A percentile compares a stretch with the other conserved stretches of the same genome.
These are phyloP conservation scores for Saccopteryx leptura DNA, from an alignment of 2,113 vertebrate species.

Conservation along the genomic window DNA sequence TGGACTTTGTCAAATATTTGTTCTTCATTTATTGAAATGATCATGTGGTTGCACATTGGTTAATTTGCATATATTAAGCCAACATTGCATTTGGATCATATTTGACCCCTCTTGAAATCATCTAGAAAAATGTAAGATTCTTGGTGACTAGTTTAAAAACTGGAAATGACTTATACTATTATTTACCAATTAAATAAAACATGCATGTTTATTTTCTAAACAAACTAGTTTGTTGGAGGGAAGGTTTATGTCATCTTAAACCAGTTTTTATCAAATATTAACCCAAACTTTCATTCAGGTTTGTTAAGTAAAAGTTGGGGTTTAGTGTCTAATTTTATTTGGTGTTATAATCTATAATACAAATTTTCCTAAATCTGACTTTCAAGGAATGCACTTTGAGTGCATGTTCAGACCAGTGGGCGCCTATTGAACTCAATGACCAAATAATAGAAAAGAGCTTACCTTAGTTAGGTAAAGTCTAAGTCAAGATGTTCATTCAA, in stretches of 20 bases:
- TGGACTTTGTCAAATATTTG: neutral
- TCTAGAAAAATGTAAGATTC: neutral
- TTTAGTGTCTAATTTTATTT: neutral
- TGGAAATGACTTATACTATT: neutral
- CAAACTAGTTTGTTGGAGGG: neutral
- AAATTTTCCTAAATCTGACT: neutral
- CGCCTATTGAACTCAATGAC: neutral
- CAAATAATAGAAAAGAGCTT: neutral
- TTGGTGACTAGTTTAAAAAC: constrained; percentile 24
- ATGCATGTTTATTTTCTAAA: neutral
- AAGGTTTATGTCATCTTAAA: neutral
- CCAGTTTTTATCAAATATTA: neutral
- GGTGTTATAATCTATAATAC: neutral
- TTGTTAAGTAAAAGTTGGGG: neutral
- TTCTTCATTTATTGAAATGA: neutral
- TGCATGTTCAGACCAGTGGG: neutral
- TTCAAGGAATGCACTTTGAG: neutral
- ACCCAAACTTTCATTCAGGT: neutral
- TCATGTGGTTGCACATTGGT: too few species aligned
- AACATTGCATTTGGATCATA: neutral
- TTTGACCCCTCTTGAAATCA: neutral
- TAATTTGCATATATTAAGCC: neutral
- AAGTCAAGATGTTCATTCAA: neutral
- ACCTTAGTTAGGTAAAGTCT: neutral
- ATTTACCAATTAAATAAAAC: neutral